phyloP scores from a whole-genome alignment of 2,113 vertebrate genomes.

The Oophaga pumilio region DNA sequence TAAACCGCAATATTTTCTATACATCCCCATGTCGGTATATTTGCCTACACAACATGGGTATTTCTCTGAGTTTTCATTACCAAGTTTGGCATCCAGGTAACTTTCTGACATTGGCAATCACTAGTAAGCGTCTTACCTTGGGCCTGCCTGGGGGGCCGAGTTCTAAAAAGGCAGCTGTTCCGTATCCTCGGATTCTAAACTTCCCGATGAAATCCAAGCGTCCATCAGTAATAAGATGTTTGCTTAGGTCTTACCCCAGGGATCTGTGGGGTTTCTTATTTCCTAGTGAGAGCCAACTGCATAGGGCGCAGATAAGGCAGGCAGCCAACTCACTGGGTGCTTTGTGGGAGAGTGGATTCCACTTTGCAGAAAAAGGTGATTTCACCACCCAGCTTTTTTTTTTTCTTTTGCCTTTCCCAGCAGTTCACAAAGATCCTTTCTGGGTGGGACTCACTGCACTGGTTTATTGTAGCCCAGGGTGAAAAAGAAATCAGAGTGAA shows the following conservation, averaged over 20 bases:
- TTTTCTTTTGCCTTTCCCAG: slow-evolving; percentile 29
- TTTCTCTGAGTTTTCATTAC: background rate
- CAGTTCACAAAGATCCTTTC: slow-evolving; percentile 11
- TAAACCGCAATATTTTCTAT: too few relatives aligned
- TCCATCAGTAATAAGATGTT: background rate
- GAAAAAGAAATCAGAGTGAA: slow-evolving; percentile 39
- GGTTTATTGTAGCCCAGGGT: slow-evolving; percentile 52
- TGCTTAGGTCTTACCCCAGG: background rate
- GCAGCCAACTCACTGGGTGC: slow-evolving; percentile 4
- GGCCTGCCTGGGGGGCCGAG: slow-evolving; percentile 15
- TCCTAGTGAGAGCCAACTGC: slow-evolving; percentile 14
- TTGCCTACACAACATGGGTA: background rate
- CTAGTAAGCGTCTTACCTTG: slow-evolving; percentile 50
- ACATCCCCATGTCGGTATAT: too few relatives aligned
- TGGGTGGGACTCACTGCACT: slow-evolving; percentile 38
- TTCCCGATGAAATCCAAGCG: slow-evolving; percentile 20
- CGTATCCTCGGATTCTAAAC: background rate
- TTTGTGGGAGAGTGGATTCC: slow-evolving; percentile 18
- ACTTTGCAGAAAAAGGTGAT: slow-evolving; percentile 33
- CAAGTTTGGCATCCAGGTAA: background rate
- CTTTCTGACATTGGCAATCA: slow-evolving; percentile 5
- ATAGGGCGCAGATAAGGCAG: background rate
- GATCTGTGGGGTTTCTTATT: slow-evolving; percentile 16
- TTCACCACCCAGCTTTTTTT: background rate
- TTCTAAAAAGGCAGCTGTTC: slow-evolving; percentile 35